Evolutionary conservation across 2,113 vertebrate genomes (phyloP), one percentile per base, ranked within the genome.

Genomic region (Scatophagus argus): DNA sequence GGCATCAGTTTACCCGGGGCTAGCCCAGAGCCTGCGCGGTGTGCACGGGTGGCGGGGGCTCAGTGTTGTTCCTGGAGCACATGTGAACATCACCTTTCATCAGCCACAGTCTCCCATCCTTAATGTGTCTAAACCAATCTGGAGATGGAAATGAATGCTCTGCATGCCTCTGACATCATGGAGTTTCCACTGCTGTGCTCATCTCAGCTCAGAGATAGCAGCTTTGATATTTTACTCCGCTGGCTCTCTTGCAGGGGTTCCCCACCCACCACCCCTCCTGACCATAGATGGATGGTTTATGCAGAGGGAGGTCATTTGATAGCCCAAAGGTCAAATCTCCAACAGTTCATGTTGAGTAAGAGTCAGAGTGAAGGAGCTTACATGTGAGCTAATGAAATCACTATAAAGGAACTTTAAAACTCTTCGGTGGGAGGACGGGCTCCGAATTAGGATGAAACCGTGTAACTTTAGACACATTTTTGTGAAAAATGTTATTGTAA

Each of bases 171-270:
- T 90, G 91, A 91, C 89, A 91, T 93, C 92, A 92, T 88, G 91
- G 88, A 93, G 90, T 93, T 93, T 93, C 92, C 92, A 92, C 89
- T 92, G 90, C 84, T 66, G 86, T 1, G 69, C 76, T 84, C 38
- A 14, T 73, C 74, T 81, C 77, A 69, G 56, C 66, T 74, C 73
- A 76, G 49, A 84, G 81, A 89, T 87, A 65, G 70, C 88, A 71
- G 81, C 88, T 89, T 90, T 92, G 89, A 92, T 92, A 92, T 91
- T 81, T 91, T 79, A 92, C 43, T 79, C 85, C 4, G 21, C 56
- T 83, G 86, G 86, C 83, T 79, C 32, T 2, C 41, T 59, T 9
- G 12, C 83, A 84, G 92, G 92, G 92, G 67, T 93, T 92, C 88
- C 92, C 92, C 91, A 83, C 88, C 90, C 79, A 77, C 58, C 75